Evolutionary conservation across 2,113 vertebrate species (phyloP), one percentile per base, ranked within the genome.

Genomic region (Chunga burmeisteri): DNA sequence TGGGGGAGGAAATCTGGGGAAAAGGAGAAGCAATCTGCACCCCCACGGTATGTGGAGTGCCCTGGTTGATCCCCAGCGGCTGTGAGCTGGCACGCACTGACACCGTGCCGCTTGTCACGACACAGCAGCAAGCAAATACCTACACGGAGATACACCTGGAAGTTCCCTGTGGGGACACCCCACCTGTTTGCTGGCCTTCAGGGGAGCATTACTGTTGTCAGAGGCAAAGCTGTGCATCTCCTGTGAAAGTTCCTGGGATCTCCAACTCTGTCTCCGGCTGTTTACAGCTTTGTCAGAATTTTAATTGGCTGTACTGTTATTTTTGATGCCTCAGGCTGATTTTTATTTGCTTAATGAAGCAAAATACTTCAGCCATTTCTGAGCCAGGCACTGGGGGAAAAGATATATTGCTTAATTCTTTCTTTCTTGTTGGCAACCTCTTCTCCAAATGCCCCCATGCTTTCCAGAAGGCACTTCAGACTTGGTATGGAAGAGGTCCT

Each of bases 51-150:
- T 32, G 49, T 13, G 56, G 42, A 77, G 36, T 25, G 47, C 20
- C 47, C 21, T n/a, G 36, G 26, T 4, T 62, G n/a, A 70, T 49
- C 16, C 23, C n/a, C 23, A 53, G 6, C 1, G 21, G 9, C 55
- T 46, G 17, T 67, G 52, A 77, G n/a, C 17, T 38, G 18, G 21
- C 36, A 74, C 2, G 3, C 38, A 26, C 42, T 36, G 59, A 63
- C 13, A 46, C 29, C 1, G 0, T 12, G 38, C 40, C 1, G 1
- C 15, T 62, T 18, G 6, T 44, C 52, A 40, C 46, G 21, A 25
- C 9, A 5, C 13, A 47, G 61, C 36, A 44, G 38, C 14, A 73
- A 58, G 36, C 2, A 62, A 78, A 36, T 36, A 50, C 29, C 26
- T 47, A 26, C n/a, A 13, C 30, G 40, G 44, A 83, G 44, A 27